Percentiles rank a stretch among this genome's conserved stretches.
Evolutionary conservation across 2,888 invertebrate genomes (phyloP).

Genomic region (Syrista parreyssii): DNA sequence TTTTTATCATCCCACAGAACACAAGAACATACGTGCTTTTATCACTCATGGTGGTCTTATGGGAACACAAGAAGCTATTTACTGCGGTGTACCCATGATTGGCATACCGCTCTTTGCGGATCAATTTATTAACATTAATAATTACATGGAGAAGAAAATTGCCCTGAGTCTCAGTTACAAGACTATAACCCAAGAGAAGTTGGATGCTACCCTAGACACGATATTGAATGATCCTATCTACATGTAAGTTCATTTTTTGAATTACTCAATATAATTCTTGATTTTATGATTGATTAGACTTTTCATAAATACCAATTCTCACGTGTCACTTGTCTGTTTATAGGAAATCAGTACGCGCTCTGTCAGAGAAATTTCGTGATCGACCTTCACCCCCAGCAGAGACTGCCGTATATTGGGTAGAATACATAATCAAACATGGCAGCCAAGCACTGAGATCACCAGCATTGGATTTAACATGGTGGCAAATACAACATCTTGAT

Average conservation of each 20-base stretch:
- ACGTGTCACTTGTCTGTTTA: too few relatives aligned
- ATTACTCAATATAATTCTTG: too few relatives aligned
- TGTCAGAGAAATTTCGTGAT: constrained; percentile 13
- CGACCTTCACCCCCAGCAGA: constrained; percentile 9
- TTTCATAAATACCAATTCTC: too few relatives aligned
- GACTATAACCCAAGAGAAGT: constrained; percentile 34
- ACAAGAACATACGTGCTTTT: constrained; percentile 60
- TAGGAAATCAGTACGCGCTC: not conserved
- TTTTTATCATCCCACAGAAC: constrained; percentile 29
- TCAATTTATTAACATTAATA: constrained; percentile 45
- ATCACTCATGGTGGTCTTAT: constrained; percentile 48
- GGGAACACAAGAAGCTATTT: constrained; percentile 44
- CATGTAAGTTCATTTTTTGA: not conserved
- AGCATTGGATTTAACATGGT: constrained; percentile 12
- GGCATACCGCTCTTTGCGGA: constrained; percentile 46
- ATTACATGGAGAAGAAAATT: constrained; percentile 38
- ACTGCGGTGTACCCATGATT: constrained; percentile 42
- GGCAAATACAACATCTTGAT: constrained; percentile 12
- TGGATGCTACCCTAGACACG: constrained; percentile 40
- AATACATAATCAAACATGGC: constrained; percentile 13
- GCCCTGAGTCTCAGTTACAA: constrained; percentile 34
- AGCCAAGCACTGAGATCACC: constrained; percentile 15
- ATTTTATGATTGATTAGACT: not conserved
- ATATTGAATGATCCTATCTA: constrained; percentile 43
- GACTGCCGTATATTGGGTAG: constrained; percentile 14